Evolutionary conservation across 2,888 invertebrate species (phyloP), one percentile per base, ranked within the genome.

Genomic region (Tenthredo amoena): DNA sequence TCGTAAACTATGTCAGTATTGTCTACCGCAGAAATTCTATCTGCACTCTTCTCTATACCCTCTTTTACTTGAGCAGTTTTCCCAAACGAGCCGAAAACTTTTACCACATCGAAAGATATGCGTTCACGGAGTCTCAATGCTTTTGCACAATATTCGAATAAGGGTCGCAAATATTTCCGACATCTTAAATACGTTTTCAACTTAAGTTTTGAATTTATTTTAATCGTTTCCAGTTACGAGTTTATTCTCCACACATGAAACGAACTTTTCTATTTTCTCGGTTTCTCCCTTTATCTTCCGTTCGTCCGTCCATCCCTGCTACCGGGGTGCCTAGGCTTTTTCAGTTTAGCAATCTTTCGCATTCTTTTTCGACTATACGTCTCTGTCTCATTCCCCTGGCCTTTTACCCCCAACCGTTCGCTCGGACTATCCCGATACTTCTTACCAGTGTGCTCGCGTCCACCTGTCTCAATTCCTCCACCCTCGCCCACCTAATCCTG

Each of bases 381-480:
- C 77, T 77, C 50, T 77, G 47, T 77, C 55, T 50, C 50, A 6
- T 34, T 77, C 77, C 50, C 55, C 31, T 26, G 31, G 37, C 55
- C 31, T 34, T 50, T 77, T 55, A 31, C 77, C 77, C 77, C 77
- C 77, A 77, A 55, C 55, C 1, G 47, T 77, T 77, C 18, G 50
- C 31, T 77, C 50, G 77, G 50, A 34, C 77, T 55, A 77, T 77
- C 55, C 77, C 77, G 55, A 77, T 50, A 47, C 55, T 77, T 77
- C 40, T 77, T 77, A 77, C 77, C 50, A 77, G 47, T 31, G 26
- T 77, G 47, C 77, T 77, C 77, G 47, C 77, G 55, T 77, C 77
- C 50, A 77, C 77, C 77, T 77, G 77, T 77, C 77, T 77, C 77
- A 77, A 77, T 77, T 77, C 77, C 77, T 77, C 50, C 55, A 55